Evolutionary conservation across 2,888 invertebrate species (phyloP).

Genomic region (Willowsia nigromaculata): DNA sequence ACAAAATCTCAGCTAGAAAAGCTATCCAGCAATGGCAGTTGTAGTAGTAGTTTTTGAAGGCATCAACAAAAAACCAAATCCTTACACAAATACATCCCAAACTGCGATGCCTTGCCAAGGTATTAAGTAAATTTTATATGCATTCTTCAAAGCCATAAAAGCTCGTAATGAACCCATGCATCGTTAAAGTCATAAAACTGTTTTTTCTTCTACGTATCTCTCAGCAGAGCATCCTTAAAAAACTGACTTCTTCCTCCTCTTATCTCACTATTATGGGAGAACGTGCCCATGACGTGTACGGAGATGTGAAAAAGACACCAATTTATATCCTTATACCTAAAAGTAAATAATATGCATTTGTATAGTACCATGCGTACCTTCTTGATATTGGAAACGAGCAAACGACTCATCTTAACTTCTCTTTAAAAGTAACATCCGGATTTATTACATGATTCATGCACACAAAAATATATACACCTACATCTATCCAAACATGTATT

Average conservation of each 20-base stretch:
- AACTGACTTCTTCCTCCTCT: constrained; percentile 34
- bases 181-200: constrained; percentile 57
- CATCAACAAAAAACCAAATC: background rate
- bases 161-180: constrained; percentile 47
- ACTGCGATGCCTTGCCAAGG: background rate
- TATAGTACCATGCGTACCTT: background rate
- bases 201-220: constrained; percentile 21
- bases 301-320: background rate
- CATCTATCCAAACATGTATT: background rate
- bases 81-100: constrained; percentile 14
- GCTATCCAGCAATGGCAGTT: too few species aligned
- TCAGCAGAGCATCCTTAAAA: background rate
- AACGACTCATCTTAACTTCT: constrained; percentile 17
- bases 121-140: constrained; percentile 14
- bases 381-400: background rate
- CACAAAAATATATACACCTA: background rate
- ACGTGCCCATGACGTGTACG: constrained; percentile 46
- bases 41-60: too few species aligned
- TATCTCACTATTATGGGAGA: constrained; percentile 30
- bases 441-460: constrained; percentile 28
- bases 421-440: constrained; percentile 45
- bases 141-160: constrained; percentile 39
- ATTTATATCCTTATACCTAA: background rate
- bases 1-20: too few species aligned
- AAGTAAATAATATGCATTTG: background rate